These are phyloP conservation scores for Nothocercus nigrocapillus DNA, from an alignment of 2,113 vertebrate species.

Conservation along the genomic window DNA sequence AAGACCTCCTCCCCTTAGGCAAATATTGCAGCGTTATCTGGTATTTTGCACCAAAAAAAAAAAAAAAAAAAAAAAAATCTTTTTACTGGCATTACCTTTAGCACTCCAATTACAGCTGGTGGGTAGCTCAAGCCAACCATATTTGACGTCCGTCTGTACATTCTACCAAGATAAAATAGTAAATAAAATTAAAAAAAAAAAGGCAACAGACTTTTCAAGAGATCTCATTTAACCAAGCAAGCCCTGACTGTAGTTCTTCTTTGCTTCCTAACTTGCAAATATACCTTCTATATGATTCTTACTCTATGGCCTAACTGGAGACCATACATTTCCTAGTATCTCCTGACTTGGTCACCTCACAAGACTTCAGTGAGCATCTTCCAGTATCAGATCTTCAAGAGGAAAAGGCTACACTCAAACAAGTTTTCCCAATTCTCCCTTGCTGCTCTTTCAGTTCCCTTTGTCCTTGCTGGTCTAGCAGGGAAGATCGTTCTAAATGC, in stretches of 20 bases:
- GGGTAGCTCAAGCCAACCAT: constrained; percentile 99
- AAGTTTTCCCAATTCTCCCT: not conserved
- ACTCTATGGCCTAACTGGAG: not conserved
- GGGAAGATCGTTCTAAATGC: not conserved
- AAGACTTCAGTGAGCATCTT: not conserved
- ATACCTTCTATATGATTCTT: not conserved
- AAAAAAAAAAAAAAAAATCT: not conserved
- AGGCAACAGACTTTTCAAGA: not conserved
- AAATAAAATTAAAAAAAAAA: not conserved
- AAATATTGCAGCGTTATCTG: not conserved
- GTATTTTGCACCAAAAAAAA: not conserved
- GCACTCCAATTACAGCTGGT: constrained; percentile 90
- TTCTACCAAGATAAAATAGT: constrained; percentile 85
- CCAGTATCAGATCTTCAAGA: not conserved
- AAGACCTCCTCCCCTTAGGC: not conserved
- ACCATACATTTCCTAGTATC: not conserved
- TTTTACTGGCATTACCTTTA: constrained; percentile 86
- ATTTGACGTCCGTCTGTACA: constrained; percentile 97
- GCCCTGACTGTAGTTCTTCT: not conserved
- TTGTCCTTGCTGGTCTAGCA: not conserved
- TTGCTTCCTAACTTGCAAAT: not conserved
- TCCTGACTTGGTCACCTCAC: not conserved
- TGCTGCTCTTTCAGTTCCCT: not conserved
- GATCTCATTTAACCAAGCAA: not conserved
- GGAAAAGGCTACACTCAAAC: not conserved